Conservation (phyloP, 2,113 vertebrate species). For the Dermatemys mawii region DNA sequence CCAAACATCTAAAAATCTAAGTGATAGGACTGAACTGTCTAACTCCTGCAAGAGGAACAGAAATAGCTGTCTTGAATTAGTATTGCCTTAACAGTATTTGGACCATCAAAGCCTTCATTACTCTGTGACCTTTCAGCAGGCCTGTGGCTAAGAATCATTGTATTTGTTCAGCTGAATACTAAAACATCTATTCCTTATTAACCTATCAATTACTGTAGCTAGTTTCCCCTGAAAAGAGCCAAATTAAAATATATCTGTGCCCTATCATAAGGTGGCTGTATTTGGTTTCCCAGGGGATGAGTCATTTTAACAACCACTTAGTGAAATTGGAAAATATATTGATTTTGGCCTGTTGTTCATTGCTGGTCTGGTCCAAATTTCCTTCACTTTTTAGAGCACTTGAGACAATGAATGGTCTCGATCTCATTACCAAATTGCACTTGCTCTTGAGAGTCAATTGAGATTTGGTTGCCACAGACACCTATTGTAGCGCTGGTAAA, state of each 20-base stretch:
- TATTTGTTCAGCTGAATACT: constrained; percentile 62
- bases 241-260: constrained; percentile 35
- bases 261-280: constrained; percentile 10
- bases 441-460: constrained; percentile 20
- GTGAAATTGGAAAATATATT: constrained; percentile 58
- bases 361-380: constrained; percentile 37
- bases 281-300: constrained; percentile 48
- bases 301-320: constrained; percentile 35
- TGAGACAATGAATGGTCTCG: constrained; percentile 36
- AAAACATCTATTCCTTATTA: constrained; percentile 42
- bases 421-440: constrained; percentile 54
- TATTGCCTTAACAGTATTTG: constrained; percentile 14
- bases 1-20: not conserved
- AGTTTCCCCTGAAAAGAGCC: constrained; percentile 3
- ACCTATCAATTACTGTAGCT: constrained; percentile 46
- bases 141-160: constrained; percentile 21
- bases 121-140: constrained; percentile 34
- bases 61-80: constrained; percentile 50
- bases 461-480: constrained; percentile 24
- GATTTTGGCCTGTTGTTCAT: constrained; percentile 59
- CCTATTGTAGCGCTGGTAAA: constrained; percentile 40
- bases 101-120: constrained; percentile 30
- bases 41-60: not conserved
- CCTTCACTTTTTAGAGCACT: constrained; percentile 50
- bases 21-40: constrained; percentile 11